Percentiles rank a stretch among this genome's conserved stretches.
These are phyloP conservation scores for Hemiscyllium ocellatum DNA, from an alignment of 2,113 vertebrate genomes.

Conservation along the genomic window DNA sequence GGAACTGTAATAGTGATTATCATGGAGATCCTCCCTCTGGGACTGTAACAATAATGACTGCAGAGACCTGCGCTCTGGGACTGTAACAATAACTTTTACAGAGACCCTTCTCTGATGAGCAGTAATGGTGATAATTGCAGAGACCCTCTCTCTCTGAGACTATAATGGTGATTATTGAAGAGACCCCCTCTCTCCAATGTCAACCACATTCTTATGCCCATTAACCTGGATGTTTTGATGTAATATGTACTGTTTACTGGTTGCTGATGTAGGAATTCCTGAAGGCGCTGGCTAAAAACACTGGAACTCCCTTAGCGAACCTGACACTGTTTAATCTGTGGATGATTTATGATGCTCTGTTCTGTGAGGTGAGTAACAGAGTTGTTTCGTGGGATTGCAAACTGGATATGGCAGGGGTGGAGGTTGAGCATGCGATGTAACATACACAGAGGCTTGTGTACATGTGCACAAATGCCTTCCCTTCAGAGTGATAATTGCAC, in stretches of 20 bases:
- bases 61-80: too few relatives aligned
- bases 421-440: not conserved
- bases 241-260: not conserved
- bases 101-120: too few relatives aligned
- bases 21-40: not conserved
- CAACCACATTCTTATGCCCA: not conserved
- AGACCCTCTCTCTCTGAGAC: not conserved
- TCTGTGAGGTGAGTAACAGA: constrained; percentile 76
- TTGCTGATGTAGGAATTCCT: constrained; percentile 66
- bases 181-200: not conserved
- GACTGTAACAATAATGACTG: too few relatives aligned
- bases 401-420: not conserved
- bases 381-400: not conserved
- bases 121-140: not conserved
- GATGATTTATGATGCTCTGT: constrained; percentile 83
- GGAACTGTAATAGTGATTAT: too few relatives aligned
- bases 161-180: not conserved
- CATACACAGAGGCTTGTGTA: not conserved
- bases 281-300: constrained; percentile 72
- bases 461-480: not conserved
- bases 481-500: not conserved
- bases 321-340: constrained; percentile 65
- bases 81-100: too few relatives aligned
- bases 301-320: constrained; percentile 55
- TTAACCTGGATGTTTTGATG: not conserved